Evolutionary conservation across 1,140 invertebrate species (phyloP).

Genomic region (Pinna nobilis): DNA sequence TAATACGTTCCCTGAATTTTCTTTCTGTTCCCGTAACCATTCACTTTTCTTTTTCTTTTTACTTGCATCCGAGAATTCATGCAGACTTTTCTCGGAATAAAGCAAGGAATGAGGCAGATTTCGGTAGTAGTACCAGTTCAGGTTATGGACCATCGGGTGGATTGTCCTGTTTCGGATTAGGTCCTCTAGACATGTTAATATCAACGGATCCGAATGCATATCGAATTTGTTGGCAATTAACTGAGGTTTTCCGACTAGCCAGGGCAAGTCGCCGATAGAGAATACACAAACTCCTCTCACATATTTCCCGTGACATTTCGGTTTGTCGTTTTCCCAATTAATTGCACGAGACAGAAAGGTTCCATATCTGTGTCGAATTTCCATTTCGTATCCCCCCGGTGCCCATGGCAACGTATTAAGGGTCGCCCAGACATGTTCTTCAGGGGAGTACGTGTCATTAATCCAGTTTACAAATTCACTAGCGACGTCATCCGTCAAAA

Average conservation of each 20-base stretch:
- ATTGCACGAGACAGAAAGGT: conserved; percentile 41
- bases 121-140: conserved; percentile 46
- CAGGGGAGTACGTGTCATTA: conserved; percentile 54
- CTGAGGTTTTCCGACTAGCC: conserved; percentile 53
- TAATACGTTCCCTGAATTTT: neutral
- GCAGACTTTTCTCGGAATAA: conserved; percentile 8
- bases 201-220: conserved; percentile 55
- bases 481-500: conserved; percentile 46
- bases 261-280: conserved; percentile 59
- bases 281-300: conserved; percentile 63
- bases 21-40: neutral
- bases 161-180: conserved; percentile 44
- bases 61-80: neutral
- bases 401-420: conserved; percentile 50
- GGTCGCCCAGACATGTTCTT: conserved; percentile 60
- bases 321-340: conserved; percentile 41
- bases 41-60: neutral
- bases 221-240: conserved; percentile 71
- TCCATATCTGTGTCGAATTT: conserved; percentile 41
- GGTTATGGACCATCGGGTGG: conserved; percentile 3
- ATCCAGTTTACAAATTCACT: conserved; percentile 47
- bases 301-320: conserved; percentile 41
- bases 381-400: conserved; percentile 51
- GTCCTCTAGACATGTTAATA: conserved; percentile 67
- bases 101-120: conserved; percentile 47